A percentile compares a stretch with the other conserved stretches of the same genome.
Conservation (phyloP, 2,888 invertebrate species). For the Elgonia sp. region DNA sequence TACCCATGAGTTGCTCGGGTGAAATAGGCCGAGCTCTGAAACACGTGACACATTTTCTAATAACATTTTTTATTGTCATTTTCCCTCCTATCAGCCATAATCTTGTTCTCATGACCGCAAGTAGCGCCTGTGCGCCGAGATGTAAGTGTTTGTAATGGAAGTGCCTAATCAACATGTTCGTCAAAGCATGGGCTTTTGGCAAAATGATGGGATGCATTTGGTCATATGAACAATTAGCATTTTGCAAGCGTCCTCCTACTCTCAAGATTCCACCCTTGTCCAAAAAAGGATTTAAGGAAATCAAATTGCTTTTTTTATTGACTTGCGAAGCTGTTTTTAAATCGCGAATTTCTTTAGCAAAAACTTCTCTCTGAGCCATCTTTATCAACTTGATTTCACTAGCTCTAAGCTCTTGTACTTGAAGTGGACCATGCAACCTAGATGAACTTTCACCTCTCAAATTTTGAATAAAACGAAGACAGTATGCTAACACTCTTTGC, state of each 20-base stretch:
- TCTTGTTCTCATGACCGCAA: conserved; percentile 42
- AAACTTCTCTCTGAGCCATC: not conserved
- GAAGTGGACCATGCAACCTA: conserved; percentile 1
- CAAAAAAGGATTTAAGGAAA: conserved; percentile 1
- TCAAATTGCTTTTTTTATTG: not conserved
- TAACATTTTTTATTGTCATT: conserved; percentile 34
- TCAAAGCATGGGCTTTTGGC: conserved; percentile 31
- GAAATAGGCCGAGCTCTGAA: conserved; percentile 32
- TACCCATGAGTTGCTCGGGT: conserved; percentile 48
- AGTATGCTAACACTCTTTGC: not conserved
- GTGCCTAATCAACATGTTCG: conserved; percentile 26
- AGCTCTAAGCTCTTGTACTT: not conserved
- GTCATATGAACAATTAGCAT: not conserved
- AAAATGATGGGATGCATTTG: conserved; percentile 4
- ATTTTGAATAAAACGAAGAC: not conserved
- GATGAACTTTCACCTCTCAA: not conserved
- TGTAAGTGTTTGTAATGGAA: conserved; percentile 58
- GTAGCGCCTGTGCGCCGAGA: conserved; percentile 40
- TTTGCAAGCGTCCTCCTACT: not conserved
- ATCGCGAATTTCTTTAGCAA: not conserved
- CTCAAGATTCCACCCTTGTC: conserved; percentile 11
- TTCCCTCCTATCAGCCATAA: conserved; percentile 69
- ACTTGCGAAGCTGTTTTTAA: not conserved
- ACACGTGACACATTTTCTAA: conserved; percentile 59
- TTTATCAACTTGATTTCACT: not conserved